phyloP scores from a whole-genome alignment of 2,797 vertebrate genomes.

The Darevskia mixta region DNA sequence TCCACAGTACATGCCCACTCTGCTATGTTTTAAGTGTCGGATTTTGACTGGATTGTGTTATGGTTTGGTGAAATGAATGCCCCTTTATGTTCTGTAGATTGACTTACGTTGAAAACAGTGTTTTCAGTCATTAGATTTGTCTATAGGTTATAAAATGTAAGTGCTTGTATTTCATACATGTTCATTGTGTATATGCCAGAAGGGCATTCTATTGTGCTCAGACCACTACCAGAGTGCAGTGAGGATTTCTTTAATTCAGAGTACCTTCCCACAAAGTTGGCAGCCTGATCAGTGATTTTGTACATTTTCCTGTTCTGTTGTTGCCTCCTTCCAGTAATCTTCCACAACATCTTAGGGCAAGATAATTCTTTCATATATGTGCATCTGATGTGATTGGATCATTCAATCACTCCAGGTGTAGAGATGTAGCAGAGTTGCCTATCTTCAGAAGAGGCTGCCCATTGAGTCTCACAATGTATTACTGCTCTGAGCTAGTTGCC shows the following conservation, averaged over 20 bases:
- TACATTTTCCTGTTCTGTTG: background rate
- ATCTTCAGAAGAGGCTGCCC: background rate
- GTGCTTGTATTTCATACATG: background rate
- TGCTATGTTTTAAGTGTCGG: background rate
- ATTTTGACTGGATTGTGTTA: background rate
- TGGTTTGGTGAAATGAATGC: background rate
- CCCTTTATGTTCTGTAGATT: background rate
- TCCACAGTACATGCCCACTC: background rate
- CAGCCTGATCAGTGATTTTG: background rate
- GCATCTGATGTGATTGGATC: too few relatives aligned
- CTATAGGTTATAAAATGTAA: background rate
- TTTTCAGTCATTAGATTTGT: background rate
- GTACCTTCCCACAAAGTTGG: background rate
- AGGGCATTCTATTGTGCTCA: background rate
- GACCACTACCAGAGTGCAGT: background rate
- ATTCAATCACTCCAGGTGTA: background rate
- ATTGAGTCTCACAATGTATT: background rate
- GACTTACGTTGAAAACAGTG: background rate
- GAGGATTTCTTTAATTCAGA: background rate
- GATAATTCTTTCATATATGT: background rate
- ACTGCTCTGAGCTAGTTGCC: background rate
- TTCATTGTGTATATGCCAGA: background rate
- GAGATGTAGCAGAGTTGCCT: too few relatives aligned
- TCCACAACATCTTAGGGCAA: background rate
- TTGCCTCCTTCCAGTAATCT: background rate